Conservation (phyloP, 2,888 invertebrate species). For the Lingula anatina region DNA sequence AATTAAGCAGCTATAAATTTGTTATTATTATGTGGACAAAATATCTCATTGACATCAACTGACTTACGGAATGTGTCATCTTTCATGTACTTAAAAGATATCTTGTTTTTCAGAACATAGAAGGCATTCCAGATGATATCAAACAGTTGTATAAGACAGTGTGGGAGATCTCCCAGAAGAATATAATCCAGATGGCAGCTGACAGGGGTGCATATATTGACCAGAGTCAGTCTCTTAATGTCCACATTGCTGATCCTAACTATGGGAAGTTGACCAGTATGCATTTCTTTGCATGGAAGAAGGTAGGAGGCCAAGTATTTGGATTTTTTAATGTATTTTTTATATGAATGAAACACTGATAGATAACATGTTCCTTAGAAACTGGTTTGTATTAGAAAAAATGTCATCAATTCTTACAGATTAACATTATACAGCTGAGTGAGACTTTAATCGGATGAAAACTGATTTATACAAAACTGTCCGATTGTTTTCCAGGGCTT, state of each 20-base stretch:
- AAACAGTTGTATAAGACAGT: slow-evolving; percentile 90
- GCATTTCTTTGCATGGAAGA: slow-evolving; percentile 97
- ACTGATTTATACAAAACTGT: too few relatives aligned
- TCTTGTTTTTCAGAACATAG: slow-evolving; percentile 64
- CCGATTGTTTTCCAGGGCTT: too few relatives aligned
- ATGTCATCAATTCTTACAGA: too few relatives aligned
- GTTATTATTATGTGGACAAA: too few relatives aligned
- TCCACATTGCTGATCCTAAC: slow-evolving; percentile 92
- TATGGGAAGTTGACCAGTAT: slow-evolving; percentile 93
- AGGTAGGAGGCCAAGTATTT: slow-evolving; percentile 53
- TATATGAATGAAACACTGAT: background rate
- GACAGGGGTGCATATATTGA: slow-evolving; percentile 98
- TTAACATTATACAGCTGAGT: too few relatives aligned
- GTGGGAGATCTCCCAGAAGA: slow-evolving; percentile 94
- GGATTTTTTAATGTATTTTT: background rate
- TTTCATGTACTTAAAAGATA: too few relatives aligned
- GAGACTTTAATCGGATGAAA: too few relatives aligned
- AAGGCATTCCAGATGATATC: slow-evolving; percentile 75
- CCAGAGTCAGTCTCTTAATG: slow-evolving; percentile 96
- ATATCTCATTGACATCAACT: too few relatives aligned
- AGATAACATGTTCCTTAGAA: too few relatives aligned
- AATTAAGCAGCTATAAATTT: too few relatives aligned
- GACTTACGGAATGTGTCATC: too few relatives aligned
- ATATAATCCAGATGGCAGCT: slow-evolving; percentile 91
- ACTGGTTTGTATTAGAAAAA: too few relatives aligned